Base-by-base conservation (phyloP, 1,140 invertebrate species). In the Tetranychus cinnabarinus region DNA sequence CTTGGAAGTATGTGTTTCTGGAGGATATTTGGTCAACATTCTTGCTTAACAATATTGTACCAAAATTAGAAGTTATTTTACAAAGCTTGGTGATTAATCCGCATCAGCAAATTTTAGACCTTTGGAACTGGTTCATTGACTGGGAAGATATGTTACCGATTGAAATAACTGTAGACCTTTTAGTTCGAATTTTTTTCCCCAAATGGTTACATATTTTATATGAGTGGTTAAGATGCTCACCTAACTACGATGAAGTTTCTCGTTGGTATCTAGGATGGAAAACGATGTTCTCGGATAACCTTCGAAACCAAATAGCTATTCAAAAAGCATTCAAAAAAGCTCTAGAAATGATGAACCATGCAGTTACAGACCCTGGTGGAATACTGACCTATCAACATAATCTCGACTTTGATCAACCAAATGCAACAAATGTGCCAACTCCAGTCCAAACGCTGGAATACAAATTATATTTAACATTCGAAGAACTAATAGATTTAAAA, bases 191-290 rank as follows among this genome's bases (percentile, higher is more conserved):
- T 64, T 92, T 92, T 74, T 92, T 92, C 66, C 86, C 86, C 0
- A 82, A 83, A 65, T 92, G 87, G 87, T 72, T 88, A 47, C 81
- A 86, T 62, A 70, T 81, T 23, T 71, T 92, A 35, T 81, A 81
- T 13, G 70, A 82, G 15, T 91, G 88, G 88, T 71, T 91, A 0
- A 83, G 82, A 69, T 81, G 84, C 68, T 80, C 78, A 23, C 84
- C 83, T 0, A 82, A 86, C 71, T 88, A 83, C 70, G 80, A 83
- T 31, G 84, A 92, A 74, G 81, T 92, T 1, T 82, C 80, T 0
- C 80, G 82, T 47, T 92, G 88, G 88, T 91, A 88, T 69, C 77
- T 79, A 37, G 86, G 85, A 15, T 93, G 88, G 88, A 88, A 89
- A 70, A 72, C 78, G 6, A 78, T 85, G 74, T 72, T 92, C 37